A percentile compares a stretch with the other conserved stretches of the same genome.
These are phyloP conservation scores for Parelbella ahira DNA, from an alignment of 2,888 invertebrate species.

Conservation along the genomic window DNA sequence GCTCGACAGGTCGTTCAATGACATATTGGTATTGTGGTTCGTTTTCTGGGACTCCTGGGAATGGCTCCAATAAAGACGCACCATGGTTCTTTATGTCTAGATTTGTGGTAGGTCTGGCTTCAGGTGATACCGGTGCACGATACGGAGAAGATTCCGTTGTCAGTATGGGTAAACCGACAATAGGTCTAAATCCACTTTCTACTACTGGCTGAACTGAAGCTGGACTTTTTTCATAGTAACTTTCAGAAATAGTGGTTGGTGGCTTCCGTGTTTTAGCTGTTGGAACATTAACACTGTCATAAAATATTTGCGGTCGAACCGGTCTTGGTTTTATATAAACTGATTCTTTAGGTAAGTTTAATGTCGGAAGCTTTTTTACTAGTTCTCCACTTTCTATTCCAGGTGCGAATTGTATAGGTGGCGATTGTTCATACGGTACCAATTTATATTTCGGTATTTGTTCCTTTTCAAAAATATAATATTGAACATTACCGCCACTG, in stretches of 20 bases:
- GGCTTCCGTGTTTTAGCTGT: constrained; percentile 37
- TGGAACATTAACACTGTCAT: constrained; percentile 45
- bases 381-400: constrained; percentile 35
- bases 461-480: constrained; percentile 62
- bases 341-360: constrained; percentile 47
- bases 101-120: constrained; percentile 32
- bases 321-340: constrained; percentile 58
- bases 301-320: constrained; percentile 47
- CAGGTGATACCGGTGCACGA: constrained; percentile 38
- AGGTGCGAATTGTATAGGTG: constrained; percentile 50
- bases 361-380: constrained; percentile 42
- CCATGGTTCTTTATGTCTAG: constrained; percentile 41
- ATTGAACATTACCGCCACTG: constrained; percentile 51
- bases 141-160: constrained; percentile 45
- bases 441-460: constrained; percentile 63
- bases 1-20: constrained; percentile 44
- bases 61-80: constrained; percentile 36
- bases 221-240: constrained; percentile 61
- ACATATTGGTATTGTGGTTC: constrained; percentile 55
- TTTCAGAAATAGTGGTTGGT: constrained; percentile 59
- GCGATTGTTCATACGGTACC: constrained; percentile 74
- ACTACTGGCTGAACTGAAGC: constrained; percentile 49
- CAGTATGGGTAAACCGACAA: constrained; percentile 40
- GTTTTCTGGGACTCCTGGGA: constrained; percentile 35
- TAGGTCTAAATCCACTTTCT: constrained; percentile 66